These are phyloP conservation scores for Pseudochirops cupreus DNA, from an alignment of 2,797 vertebrate species.

Conservation along the genomic window DNA sequence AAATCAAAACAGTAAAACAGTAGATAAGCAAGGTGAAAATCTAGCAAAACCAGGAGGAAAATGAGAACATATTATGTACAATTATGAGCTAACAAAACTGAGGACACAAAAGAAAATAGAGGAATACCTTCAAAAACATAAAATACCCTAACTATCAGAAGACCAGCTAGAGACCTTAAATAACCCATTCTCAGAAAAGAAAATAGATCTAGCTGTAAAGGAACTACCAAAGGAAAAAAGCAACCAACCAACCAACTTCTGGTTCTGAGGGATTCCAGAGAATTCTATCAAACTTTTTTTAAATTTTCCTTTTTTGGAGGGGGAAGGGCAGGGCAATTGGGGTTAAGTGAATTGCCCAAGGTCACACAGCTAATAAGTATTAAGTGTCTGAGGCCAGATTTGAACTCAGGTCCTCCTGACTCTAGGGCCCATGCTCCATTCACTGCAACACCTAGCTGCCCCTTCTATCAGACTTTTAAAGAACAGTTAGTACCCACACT, in stretches of 20 bases:
- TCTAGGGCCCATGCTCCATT: no score
- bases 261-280: not conserved
- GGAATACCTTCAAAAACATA: not conserved
- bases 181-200: not conserved
- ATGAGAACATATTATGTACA: not conserved
- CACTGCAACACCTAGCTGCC: no score
- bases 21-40: not conserved
- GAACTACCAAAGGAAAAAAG: not conserved
- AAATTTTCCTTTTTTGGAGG: no score
- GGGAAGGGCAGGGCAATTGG: no score
- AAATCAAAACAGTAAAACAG: not conserved
- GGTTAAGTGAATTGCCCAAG: no score
- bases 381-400: no score
- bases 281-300: not conserved
- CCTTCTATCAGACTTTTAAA: no score
- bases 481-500: no score
- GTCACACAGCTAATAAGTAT: no score
- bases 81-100: not conserved
- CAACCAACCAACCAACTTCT: not conserved
- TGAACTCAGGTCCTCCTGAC: no score
- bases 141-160: not conserved
- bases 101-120: not conserved
- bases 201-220: not conserved
- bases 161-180: not conserved
- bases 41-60: not conserved